A percentile compares a stretch with the other conserved stretches of the same genome.
Evolutionary conservation across 2,797 vertebrate genomes (phyloP).

Genomic region (Hemitrygon akajei): DNA sequence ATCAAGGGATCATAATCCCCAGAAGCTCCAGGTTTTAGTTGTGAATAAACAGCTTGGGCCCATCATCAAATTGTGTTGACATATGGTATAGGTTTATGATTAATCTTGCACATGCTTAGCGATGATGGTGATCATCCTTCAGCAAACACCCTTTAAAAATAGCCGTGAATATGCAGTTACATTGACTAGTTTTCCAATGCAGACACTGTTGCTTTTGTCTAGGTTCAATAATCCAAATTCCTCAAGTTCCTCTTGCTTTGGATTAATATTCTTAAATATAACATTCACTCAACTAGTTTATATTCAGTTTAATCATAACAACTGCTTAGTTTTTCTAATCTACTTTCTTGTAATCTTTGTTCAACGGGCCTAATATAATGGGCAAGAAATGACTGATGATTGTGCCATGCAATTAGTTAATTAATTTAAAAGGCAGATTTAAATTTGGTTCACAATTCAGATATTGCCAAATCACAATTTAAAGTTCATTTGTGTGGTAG

Average conservation of each 20-base stretch:
- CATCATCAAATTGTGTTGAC: constrained; percentile 97
- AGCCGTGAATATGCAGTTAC: constrained; percentile 13
- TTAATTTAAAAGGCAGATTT: background rate
- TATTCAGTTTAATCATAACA: background rate
- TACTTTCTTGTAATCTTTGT: background rate
- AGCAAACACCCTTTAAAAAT: constrained; percentile 61
- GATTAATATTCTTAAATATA: background rate
- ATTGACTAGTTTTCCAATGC: background rate
- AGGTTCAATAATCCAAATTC: background rate
- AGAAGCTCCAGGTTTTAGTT: constrained; percentile 73
- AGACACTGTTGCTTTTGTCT: background rate
- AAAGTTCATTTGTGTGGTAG: background rate
- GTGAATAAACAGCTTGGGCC: constrained; percentile 98
- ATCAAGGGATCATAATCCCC: constrained; percentile 83
- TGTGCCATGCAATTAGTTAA: background rate
- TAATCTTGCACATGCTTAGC: constrained; percentile 91
- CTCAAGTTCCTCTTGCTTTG: background rate
- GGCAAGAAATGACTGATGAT: too few relatives aligned
- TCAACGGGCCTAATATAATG: background rate
- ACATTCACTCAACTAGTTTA: background rate
- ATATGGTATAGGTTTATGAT: constrained; percentile 99
- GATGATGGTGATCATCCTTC: constrained; percentile 76
- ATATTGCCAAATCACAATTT: background rate
- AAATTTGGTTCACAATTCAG: background rate
- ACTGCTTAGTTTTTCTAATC: background rate